A percentile compares a stretch with the other conserved stretches of the same genome.
Evolutionary conservation across 2,888 invertebrate genomes (phyloP).

Genomic region (Heliconius hortense): DNA sequence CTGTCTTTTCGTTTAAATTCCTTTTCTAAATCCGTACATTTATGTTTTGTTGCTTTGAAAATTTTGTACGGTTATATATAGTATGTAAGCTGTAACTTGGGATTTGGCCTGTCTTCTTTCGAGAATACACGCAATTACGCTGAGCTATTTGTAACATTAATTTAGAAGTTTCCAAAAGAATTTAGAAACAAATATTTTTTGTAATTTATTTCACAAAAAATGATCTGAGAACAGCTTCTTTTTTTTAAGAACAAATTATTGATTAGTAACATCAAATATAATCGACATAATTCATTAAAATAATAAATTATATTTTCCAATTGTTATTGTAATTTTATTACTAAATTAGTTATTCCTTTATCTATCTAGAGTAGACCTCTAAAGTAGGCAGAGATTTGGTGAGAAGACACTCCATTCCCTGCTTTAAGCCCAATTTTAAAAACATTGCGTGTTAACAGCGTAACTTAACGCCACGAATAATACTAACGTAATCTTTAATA

Average conservation of each 20-base stretch:
- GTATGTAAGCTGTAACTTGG: not conserved
- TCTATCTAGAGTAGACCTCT: no score
- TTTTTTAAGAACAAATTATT: not conserved
- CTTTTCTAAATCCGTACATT: conserved; percentile 27
- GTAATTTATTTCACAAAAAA: not conserved
- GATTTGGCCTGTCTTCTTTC: not conserved
- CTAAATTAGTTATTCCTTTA: no score
- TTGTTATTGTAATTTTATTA: no score
- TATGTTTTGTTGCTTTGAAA: conserved; percentile 10
- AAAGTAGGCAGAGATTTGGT: no score
- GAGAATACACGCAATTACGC: not conserved
- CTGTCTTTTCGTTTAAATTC: conserved; percentile 29
- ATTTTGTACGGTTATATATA: not conserved
- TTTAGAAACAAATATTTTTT: not conserved
- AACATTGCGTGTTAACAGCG: no score
- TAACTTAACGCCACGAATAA: no score
- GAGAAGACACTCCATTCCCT: no score
- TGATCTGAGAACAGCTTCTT: not conserved
- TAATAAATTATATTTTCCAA: no score
- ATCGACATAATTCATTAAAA: no score
- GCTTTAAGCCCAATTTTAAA: no score
- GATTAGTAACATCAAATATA: no score
- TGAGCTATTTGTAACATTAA: not conserved
- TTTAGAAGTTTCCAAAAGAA: not conserved
- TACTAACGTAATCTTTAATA: no score